These are phyloP conservation scores for Ruditapes philippinarum DNA, from an alignment of 1,140 invertebrate species.

Conservation along the genomic window DNA sequence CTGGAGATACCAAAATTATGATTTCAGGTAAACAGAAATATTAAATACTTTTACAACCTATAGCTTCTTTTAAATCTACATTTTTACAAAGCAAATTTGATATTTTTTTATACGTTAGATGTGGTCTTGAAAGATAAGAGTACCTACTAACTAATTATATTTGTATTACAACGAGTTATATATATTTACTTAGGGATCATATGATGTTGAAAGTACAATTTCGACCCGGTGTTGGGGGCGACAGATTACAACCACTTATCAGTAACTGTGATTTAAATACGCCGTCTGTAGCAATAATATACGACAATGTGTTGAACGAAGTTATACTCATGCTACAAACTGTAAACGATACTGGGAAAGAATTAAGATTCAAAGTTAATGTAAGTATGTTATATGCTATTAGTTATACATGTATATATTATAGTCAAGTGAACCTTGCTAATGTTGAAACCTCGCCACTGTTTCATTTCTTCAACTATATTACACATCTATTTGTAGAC, in stretches of 20 bases:
- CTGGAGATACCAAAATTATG: slow-evolving; percentile 64
- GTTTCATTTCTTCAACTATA: too few species aligned
- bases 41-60: too few species aligned
- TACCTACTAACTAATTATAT: too few species aligned
- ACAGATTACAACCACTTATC: slow-evolving; percentile 45
- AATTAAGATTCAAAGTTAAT: slow-evolving; percentile 44
- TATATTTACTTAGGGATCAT: slow-evolving; percentile 27
- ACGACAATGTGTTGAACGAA: slow-evolving; percentile 40
- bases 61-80: too few species aligned
- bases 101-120: too few species aligned
- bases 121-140: too few species aligned
- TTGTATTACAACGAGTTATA: too few species aligned
- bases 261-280: slow-evolving; percentile 38
- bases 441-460: too few species aligned
- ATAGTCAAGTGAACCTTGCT: too few species aligned
- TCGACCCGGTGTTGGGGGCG: slow-evolving; percentile 47
- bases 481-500: too few species aligned
- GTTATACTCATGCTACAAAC: slow-evolving; percentile 43
- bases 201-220: slow-evolving; percentile 60
- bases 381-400: slow-evolving; percentile 54
- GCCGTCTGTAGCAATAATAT: slow-evolving; percentile 52
- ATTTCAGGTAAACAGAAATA: slow-evolving; percentile 56
- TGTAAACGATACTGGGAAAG: slow-evolving; percentile 56
- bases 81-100: too few species aligned
- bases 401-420: too few species aligned